These are phyloP conservation scores for Lysandra bellargus DNA, from an alignment of 2,888 invertebrate species.

Conservation along the genomic window DNA sequence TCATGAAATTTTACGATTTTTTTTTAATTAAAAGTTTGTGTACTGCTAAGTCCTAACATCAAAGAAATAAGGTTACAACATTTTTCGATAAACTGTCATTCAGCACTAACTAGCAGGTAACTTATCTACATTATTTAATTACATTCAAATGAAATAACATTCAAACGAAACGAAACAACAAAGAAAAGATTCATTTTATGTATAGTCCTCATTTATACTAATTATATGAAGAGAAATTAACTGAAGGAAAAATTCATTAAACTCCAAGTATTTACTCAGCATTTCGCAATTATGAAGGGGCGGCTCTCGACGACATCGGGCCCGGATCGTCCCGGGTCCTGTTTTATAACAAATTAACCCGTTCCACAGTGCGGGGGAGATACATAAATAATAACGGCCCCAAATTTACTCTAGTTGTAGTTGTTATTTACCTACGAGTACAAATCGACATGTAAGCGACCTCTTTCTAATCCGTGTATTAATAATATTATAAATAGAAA, in stretches of 20 bases:
- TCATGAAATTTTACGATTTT: too few species aligned
- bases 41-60: too few species aligned
- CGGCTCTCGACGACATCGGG: slow-evolving; percentile 46
- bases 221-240: slow-evolving; percentile 43
- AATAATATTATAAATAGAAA: too few species aligned
- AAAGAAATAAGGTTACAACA: too few species aligned
- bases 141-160: not conserved
- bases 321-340: slow-evolving; percentile 40
- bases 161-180: not conserved
- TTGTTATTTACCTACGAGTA: not conserved
- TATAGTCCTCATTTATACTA: slow-evolving; percentile 27
- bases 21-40: too few species aligned
- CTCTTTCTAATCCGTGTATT: not conserved
- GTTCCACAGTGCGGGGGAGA: slow-evolving; percentile 58
- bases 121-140: not conserved
- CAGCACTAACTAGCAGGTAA: too few species aligned
- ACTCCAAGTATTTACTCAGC: slow-evolving; percentile 59
- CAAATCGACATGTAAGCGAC: slow-evolving; percentile 1
- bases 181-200: not conserved
- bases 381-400: slow-evolving; percentile 60
- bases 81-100: too few species aligned
- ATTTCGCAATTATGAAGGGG: slow-evolving; percentile 58
- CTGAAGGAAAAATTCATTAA: slow-evolving; percentile 63
- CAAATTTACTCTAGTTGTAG: not conserved
- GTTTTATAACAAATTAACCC: slow-evolving; percentile 73